Conservation (phyloP, 2,797 vertebrate species). For the Lithobates pipiens region DNA sequence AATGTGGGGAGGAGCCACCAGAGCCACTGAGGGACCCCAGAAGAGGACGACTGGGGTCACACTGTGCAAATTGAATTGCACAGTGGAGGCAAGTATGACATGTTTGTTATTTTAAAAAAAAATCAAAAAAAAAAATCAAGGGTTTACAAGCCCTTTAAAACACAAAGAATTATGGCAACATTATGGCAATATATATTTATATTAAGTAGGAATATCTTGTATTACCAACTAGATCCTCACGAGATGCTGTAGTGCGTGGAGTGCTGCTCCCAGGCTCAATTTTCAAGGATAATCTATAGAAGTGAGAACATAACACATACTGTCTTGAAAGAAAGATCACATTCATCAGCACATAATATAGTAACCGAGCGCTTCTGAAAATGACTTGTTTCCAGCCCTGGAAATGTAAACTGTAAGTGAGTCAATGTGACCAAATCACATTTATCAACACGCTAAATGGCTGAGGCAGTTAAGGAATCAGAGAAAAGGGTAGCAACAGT, state of each 20-base stretch:
- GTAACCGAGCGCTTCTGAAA: background rate
- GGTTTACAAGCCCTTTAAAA: too few relatives aligned
- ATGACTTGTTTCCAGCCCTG: background rate
- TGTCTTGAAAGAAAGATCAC: background rate
- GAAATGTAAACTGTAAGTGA: slow-evolving; percentile 21
- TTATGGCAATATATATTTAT: background rate
- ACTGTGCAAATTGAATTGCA: too few relatives aligned
- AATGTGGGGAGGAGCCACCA: too few relatives aligned
- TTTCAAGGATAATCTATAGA: slow-evolving; percentile 90
- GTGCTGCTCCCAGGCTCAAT: slow-evolving; percentile 97
- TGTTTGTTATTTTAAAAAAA: too few relatives aligned
- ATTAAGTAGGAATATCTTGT: slow-evolving; percentile 19
- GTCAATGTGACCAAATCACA: background rate
- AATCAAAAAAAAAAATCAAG: too few relatives aligned
- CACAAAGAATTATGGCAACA: background rate
- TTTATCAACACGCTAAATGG: background rate
- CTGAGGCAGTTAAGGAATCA: background rate
- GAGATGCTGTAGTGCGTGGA: slow-evolving; percentile 89
- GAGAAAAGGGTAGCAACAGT: background rate
- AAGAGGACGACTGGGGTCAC: too few relatives aligned
- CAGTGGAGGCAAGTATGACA: too few relatives aligned
- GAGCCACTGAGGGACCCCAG: too few relatives aligned
- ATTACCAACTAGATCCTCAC: slow-evolving; percentile 93
- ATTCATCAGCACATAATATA: background rate
- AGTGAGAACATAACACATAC: background rate